A percentile compares a stretch with the other conserved stretches of the same genome.
Conservation (phyloP, 1,140 invertebrate genomes). For the Mizuhopecten yessoensis region DNA sequence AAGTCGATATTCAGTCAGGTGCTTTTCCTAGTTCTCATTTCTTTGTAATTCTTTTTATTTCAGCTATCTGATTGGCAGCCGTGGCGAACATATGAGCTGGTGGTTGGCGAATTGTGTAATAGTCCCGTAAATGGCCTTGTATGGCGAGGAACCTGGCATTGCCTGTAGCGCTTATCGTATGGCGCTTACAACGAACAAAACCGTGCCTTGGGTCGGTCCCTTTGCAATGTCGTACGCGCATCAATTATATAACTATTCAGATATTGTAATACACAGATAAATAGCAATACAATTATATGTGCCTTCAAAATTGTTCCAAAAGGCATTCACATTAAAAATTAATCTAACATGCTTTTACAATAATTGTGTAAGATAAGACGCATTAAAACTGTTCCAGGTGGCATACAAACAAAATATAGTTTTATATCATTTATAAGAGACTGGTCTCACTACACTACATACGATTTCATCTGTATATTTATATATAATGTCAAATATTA, state of each 20-base stretch:
- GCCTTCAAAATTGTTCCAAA: background rate
- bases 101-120: background rate
- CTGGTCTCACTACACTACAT: too few relatives aligned
- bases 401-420: too few relatives aligned
- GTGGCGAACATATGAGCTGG: background rate
- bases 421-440: too few relatives aligned
- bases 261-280: background rate
- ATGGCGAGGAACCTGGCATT: background rate
- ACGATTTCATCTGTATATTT: too few relatives aligned
- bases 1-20: slow-evolving; percentile 30
- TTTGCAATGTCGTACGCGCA: background rate
- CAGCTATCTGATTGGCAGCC: background rate
- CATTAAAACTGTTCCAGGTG: background rate
- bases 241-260: background rate
- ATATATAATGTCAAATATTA: too few relatives aligned
- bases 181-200: background rate
- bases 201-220: background rate
- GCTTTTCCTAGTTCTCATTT: background rate
- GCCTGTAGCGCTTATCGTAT: background rate
- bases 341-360: background rate
- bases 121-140: background rate
- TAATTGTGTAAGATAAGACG: background rate
- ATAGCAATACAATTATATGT: background rate
- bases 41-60: background rate
- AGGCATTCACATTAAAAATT: background rate